Percentiles rank a stretch among this genome's conserved stretches.
phyloP scores from a whole-genome alignment of 2,113 vertebrate species.

The Myrmecobius fasciatus region DNA sequence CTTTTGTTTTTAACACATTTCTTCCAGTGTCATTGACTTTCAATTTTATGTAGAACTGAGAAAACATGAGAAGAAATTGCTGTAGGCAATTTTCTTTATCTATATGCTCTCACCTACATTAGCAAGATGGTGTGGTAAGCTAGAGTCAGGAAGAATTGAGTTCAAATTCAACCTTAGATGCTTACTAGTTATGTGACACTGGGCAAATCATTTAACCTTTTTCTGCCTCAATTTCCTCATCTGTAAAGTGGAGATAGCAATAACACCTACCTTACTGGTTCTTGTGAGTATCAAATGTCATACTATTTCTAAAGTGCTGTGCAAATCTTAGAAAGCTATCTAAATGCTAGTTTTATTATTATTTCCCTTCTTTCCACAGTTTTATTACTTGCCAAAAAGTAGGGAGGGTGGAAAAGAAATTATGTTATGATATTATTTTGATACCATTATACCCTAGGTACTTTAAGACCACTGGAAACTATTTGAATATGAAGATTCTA shows the following conservation, averaged over 20 bases:
- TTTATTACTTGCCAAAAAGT: background rate
- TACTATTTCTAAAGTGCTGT: background rate
- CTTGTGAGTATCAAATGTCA: background rate
- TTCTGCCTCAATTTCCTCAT: background rate
- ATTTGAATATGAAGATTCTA: background rate
- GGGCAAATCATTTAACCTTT: background rate
- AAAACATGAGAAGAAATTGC: background rate
- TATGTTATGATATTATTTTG: background rate
- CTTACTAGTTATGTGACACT: background rate
- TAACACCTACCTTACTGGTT: background rate
- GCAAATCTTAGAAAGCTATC: background rate
- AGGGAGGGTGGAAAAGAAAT: background rate
- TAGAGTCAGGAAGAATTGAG: background rate
- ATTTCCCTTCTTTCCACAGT: background rate
- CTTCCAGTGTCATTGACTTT: background rate
- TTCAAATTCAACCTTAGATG: background rate
- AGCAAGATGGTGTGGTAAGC: background rate
- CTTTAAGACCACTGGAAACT: background rate
- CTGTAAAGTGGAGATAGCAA: background rate
- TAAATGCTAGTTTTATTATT: background rate
- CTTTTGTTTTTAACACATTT: background rate
- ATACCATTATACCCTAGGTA: background rate
- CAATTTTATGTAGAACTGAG: background rate
- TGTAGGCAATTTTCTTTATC: background rate
- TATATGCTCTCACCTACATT: background rate